Evolutionary conservation across 2,113 vertebrate genomes (phyloP).

Genomic region (Eurystomus gularis): DNA sequence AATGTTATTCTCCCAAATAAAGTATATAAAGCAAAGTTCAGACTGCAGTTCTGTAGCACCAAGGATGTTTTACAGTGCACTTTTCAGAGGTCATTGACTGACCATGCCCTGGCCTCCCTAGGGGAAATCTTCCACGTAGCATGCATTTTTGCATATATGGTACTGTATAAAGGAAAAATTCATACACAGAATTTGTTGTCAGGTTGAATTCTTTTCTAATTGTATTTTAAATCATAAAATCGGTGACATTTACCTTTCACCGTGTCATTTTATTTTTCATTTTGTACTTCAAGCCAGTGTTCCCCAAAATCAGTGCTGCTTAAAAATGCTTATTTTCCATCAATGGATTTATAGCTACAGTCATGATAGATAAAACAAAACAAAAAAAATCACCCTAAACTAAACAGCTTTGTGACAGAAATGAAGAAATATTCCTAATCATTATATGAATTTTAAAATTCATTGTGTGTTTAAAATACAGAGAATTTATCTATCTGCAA

Average conservation of each 20-base stretch:
- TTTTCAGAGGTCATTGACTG: not conserved
- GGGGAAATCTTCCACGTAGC: not conserved
- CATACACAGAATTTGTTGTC: not conserved
- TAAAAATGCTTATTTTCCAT: slow-evolving; percentile 26
- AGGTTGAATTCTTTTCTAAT: not conserved
- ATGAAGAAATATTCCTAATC: slow-evolving; percentile 16
- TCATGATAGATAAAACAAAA: not conserved
- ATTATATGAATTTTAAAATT: not conserved
- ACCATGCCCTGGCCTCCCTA: not conserved
- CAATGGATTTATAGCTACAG: not conserved
- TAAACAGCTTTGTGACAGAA: not conserved
- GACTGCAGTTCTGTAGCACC: not conserved
- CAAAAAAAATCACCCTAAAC: not conserved
- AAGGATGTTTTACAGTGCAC: not conserved
- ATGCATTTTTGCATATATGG: not conserved
- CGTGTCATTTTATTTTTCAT: not conserved
- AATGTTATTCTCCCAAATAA: not conserved
- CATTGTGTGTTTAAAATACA: not conserved
- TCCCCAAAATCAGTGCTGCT: not conserved
- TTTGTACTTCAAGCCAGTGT: not conserved
- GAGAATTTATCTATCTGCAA: not conserved
- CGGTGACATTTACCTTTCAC: slow-evolving; percentile 23
- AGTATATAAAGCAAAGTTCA: not conserved
- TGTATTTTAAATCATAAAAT: slow-evolving; percentile 45
- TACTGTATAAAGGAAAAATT: not conserved